A percentile compares a stretch with the other conserved stretches of the same genome.
Conservation (phyloP, 2,113 vertebrate genomes). For the Opisthocomus hoazin region DNA sequence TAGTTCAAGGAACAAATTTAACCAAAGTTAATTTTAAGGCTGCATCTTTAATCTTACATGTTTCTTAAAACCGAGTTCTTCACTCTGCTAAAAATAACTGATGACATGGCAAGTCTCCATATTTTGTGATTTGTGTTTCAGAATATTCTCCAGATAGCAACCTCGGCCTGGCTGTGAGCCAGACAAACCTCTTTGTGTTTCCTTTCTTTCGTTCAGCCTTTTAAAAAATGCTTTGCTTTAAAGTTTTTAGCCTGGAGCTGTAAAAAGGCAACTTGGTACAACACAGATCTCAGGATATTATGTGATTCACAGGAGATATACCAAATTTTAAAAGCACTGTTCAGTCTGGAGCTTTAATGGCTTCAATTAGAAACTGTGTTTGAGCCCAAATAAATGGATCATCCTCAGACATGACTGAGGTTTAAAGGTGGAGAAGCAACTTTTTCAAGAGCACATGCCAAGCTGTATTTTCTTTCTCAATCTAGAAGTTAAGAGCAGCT, state of each 20-base stretch:
- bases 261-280: slow-evolving; percentile 16
- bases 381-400: background rate
- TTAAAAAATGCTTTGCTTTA: slow-evolving; percentile 21
- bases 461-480: background rate
- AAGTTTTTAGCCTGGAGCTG: slow-evolving; percentile 16
- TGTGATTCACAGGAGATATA: background rate
- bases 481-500: background rate
- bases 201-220: slow-evolving; percentile 7
- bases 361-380: slow-evolving; percentile 3
- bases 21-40: background rate
- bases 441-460: background rate
- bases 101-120: background rate
- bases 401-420: background rate
- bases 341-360: background rate
- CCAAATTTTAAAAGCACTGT: background rate
- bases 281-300: background rate
- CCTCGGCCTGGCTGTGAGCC: background rate
- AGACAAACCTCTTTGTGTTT: background rate
- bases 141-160: slow-evolving; percentile 11
- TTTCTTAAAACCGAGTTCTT: background rate
- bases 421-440: background rate
- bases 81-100: slow-evolving; percentile 10
- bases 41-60: background rate
- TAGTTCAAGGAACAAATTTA: background rate
- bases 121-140: slow-evolving; percentile 5